Percentiles rank a stretch among this genome's conserved stretches.
Conservation (phyloP, 2,797 vertebrate genomes). For the Characodon lateralis region DNA sequence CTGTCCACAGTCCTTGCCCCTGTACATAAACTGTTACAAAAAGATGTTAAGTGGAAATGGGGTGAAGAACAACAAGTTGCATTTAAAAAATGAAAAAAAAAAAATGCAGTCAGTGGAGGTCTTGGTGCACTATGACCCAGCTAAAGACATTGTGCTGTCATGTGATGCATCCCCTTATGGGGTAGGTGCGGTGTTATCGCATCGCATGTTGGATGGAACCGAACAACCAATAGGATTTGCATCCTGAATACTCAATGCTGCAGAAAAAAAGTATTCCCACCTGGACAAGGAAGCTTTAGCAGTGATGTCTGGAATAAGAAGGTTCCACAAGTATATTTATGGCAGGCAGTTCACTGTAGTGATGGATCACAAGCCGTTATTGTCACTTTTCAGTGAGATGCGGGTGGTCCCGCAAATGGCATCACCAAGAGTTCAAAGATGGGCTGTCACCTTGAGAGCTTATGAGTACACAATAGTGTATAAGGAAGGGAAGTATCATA, state of each 20-base stretch:
- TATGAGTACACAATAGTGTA: slow-evolving; percentile 42
- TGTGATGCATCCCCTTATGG: neutral
- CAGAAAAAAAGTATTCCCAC: no score
- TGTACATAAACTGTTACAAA: neutral
- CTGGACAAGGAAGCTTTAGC: no score
- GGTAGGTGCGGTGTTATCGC: no score
- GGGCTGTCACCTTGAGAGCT: slow-evolving; percentile 17
- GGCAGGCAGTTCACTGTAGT: slow-evolving; percentile 22
- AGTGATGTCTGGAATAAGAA: no score
- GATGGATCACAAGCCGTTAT: slow-evolving; percentile 40
- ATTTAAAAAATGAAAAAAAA: neutral
- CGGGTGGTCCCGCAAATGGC: slow-evolving; percentile 42
- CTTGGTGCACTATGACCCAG: neutral
- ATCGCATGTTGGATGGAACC: no score
- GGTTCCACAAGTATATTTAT: slow-evolving; percentile 41
- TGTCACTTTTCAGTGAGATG: slow-evolving; percentile 34
- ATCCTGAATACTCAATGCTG: no score
- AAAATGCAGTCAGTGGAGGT: neutral
- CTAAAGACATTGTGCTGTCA: neutral
- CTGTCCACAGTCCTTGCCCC: neutral
- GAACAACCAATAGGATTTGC: no score
- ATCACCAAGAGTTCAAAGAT: neutral
- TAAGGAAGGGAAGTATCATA: slow-evolving; percentile 29
- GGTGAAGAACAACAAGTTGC: neutral
- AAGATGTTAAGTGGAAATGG: neutral